Evolutionary conservation across 2,888 invertebrate genomes (phyloP), one percentile per base, ranked within the genome.

Genomic region (Tuta absoluta): DNA sequence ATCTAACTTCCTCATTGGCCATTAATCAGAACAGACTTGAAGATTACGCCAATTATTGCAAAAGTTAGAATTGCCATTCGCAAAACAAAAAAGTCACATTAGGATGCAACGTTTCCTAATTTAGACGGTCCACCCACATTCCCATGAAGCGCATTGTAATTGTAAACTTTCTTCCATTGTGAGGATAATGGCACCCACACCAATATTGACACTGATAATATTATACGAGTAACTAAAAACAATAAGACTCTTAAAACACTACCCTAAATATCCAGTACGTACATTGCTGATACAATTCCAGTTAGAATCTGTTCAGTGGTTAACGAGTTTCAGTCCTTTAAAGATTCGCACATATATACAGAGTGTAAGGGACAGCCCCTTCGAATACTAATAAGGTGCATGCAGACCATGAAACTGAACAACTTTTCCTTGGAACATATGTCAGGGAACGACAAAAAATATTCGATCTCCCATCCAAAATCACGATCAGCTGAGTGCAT

Each of bases 121-220:
- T 77, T 72, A 69, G 70, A 74, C 71, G 72, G 45, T 65, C 37
- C 62, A 38, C 82, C 80, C 78, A 81, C 83, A 75, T 33, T 63
- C 58, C 49, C 48, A 38, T 17, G 41, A 41, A 51, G 51, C 14
- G 17, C 45, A 45, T 8, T 63, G 73, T 78, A 79, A 45, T 8
- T 63, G 73, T 78, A 79, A 72, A 85, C 90, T 90, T 89, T 90
- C 90, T 86, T 89, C 78, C 80, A 85, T 86, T 84, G 83, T 87
- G 87, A 87, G 80, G 33, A 33, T 33, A 87, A 84, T 77, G 68
- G 80, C 80, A 78, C 89, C 89, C 81, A 87, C 87, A 75, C 70
- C 75, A 79, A 76, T 81, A 87, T 85, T 82, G 89, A 85, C 88
- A 85, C 85, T 77, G 80, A 81, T 83, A 62, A 80, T 82, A 81